Evolutionary conservation across 2,888 invertebrate genomes (phyloP).

Genomic region (Drosophila borborema): DNA sequence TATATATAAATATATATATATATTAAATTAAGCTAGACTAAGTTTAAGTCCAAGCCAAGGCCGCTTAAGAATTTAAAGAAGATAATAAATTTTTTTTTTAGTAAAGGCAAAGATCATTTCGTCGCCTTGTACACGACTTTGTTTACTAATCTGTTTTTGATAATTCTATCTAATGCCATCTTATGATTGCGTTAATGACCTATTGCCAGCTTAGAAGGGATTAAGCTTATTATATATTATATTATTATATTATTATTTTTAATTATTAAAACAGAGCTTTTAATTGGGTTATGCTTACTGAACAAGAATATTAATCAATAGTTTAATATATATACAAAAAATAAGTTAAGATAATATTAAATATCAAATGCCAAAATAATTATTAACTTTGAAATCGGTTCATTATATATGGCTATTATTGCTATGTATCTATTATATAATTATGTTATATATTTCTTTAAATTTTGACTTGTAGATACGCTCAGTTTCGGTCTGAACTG

Average conservation of each 20-base stretch:
- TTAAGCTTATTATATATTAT: neutral
- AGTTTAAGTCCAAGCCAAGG: slow-evolving; percentile 4
- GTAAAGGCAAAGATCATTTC: slow-evolving; percentile 2
- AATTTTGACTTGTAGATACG: slow-evolving; percentile 30
- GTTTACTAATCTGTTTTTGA: neutral
- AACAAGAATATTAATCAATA: neutral
- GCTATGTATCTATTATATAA: neutral
- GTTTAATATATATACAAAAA: neutral
- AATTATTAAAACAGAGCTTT: neutral
- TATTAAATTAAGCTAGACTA: neutral
- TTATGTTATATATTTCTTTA: neutral
- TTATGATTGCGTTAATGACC: neutral
- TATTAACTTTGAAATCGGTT: neutral
- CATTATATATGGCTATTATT: neutral
- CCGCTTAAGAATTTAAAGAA: neutral
- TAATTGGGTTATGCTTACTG: neutral
- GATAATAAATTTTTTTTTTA: neutral
- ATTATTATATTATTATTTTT: neutral
- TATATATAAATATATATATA: no score
- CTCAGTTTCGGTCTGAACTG: slow-evolving; percentile 13
- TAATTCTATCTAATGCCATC: neutral
- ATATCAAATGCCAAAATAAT: no score
- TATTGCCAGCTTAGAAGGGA: neutral
- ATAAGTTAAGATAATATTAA: no score
- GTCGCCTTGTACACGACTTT: slow-evolving; percentile 4